phyloP scores from a whole-genome alignment of 2,888 invertebrate genomes.

The Dasysyrphus albostriatus region DNA sequence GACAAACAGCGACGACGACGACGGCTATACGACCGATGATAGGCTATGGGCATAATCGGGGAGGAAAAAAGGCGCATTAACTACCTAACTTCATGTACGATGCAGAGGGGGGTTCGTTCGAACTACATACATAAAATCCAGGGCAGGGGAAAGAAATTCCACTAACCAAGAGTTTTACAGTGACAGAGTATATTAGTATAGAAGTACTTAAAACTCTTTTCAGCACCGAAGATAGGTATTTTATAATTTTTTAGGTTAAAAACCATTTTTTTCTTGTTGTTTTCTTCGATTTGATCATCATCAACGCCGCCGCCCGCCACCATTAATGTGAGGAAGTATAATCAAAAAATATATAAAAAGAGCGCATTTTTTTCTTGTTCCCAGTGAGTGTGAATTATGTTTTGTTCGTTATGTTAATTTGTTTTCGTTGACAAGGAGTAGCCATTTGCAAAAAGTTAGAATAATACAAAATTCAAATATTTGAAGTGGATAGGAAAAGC shows the following conservation, averaged over 20 bases:
- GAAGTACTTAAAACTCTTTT: conserved; percentile 36
- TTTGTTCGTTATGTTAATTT: conserved; percentile 22
- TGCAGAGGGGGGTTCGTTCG: conserved; percentile 39
- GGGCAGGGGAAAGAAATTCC: conserved; percentile 19
- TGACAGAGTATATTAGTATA: conserved; percentile 44
- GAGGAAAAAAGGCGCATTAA: conserved; percentile 40
- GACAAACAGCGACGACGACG: conserved; percentile 25
- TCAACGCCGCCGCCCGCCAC: conserved; percentile 15
- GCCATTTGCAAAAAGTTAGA: conserved; percentile 28
- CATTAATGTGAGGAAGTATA: conserved; percentile 9
- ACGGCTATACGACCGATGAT: not conserved
- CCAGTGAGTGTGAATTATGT: conserved; percentile 22
- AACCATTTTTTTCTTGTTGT: conserved; percentile 41
- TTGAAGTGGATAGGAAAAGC: conserved; percentile 19
- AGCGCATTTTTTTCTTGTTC: conserved; percentile 3
- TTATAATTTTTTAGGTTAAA: conserved; percentile 53
- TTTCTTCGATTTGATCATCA: conserved; percentile 58
- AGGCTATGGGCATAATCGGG: conserved; percentile 38
- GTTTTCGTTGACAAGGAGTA: conserved; percentile 10
- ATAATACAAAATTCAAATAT: conserved; percentile 26
- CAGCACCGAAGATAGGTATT: conserved; percentile 38
- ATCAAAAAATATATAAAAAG: conserved; percentile 10
- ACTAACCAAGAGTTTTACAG: conserved; percentile 26
- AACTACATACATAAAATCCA: conserved; percentile 48
- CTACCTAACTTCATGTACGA: conserved; percentile 44